phyloP scores from a whole-genome alignment of 2,113 vertebrate species.

The Ameiurus melas region DNA sequence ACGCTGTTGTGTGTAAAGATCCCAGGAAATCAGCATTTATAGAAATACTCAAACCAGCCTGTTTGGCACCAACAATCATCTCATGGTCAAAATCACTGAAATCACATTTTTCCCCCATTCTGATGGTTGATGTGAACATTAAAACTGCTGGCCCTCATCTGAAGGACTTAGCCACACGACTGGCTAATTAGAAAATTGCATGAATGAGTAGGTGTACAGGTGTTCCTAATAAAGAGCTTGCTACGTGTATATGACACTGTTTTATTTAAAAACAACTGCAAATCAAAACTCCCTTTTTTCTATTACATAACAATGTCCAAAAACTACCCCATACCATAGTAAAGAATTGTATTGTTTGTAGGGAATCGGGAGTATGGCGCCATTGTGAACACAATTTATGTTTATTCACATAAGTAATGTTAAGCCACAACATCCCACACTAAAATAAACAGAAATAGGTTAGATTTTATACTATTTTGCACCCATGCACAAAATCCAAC shows the following conservation, averaged over 20 bases:
- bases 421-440: neutral
- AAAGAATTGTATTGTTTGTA: neutral
- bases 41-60: too few relatives aligned
- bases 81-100: too few relatives aligned
- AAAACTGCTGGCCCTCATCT: too few relatives aligned
- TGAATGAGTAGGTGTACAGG: too few relatives aligned
- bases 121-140: too few relatives aligned
- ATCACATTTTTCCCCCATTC: too few relatives aligned
- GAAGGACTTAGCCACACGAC: too few relatives aligned
- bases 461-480: neutral
- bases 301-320: neutral
- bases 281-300: neutral
- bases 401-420: neutral
- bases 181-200: too few relatives aligned
- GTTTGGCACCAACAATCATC: too few relatives aligned
- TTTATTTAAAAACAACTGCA: neutral
- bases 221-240: too few relatives aligned
- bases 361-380: neutral
- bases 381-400: neutral
- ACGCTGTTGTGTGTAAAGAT: too few relatives aligned
- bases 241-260: neutral
- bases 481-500: neutral
- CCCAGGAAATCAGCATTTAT: too few relatives aligned
- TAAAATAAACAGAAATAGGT: neutral
- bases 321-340: neutral